Evolutionary conservation across 2,888 invertebrate species (phyloP).

Genomic region (Holacanthella duospinosa): DNA sequence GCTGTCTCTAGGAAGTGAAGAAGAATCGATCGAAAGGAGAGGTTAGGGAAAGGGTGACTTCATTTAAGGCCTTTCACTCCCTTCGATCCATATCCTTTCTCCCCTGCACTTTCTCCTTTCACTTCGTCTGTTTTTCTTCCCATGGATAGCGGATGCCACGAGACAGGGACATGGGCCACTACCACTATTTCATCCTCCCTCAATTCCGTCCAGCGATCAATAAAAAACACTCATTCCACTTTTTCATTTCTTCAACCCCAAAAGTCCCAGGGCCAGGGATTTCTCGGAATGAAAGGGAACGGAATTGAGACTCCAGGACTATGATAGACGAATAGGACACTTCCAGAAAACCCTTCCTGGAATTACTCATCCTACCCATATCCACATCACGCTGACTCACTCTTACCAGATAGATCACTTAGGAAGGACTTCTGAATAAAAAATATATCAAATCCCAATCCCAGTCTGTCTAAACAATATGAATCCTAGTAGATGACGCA

Average conservation of each 20-base stretch:
- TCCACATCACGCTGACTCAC: not conserved
- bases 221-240: not conserved
- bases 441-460: too few species aligned
- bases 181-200: not conserved
- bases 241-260: not conserved
- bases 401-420: too few species aligned
- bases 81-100: conserved; percentile 14
- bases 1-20: not conserved
- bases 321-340: not conserved
- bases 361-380: not conserved
- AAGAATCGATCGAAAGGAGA: conserved; percentile 11
- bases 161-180: too few species aligned
- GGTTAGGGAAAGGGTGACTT: conserved; percentile 35
- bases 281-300: too few species aligned
- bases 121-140: too few species aligned
- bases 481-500: too few species aligned
- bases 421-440: too few species aligned
- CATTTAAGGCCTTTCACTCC: conserved; percentile 37
- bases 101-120: conserved; percentile 23
- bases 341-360: not conserved
- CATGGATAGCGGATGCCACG: too few species aligned
- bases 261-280: not conserved
- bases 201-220: not conserved
- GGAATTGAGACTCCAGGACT: not conserved
- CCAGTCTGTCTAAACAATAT: too few species aligned